These are phyloP conservation scores for Otus sunia DNA, from an alignment of 2,113 vertebrate species.

Conservation along the genomic window DNA sequence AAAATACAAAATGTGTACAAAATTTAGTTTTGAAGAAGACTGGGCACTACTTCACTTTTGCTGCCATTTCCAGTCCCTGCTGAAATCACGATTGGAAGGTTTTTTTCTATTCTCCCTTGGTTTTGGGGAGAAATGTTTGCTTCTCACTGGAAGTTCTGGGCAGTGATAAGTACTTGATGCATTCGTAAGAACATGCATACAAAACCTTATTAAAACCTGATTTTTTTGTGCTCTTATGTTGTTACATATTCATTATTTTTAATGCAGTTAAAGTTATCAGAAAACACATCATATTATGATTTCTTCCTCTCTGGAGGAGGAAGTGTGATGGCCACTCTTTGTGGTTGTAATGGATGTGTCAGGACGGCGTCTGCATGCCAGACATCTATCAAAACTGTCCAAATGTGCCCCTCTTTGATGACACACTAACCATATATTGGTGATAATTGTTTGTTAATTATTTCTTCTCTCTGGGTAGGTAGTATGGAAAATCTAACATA, in stretches of 20 bases:
- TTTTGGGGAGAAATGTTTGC: neutral
- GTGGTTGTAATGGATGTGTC: neutral
- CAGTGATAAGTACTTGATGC: neutral
- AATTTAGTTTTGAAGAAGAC: neutral
- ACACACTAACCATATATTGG: neutral
- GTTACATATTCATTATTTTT: neutral
- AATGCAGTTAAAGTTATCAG: neutral
- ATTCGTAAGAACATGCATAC: neutral
- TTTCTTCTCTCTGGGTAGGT: neutral
- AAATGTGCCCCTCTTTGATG: neutral
- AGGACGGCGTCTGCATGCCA: neutral
- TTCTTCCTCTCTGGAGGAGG: neutral
- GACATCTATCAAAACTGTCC: neutral
- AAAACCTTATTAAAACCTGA: neutral
- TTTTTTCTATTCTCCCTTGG: neutral
- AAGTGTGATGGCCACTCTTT: neutral
- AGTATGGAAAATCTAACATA: neutral
- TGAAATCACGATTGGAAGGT: neutral
- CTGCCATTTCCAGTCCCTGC: neutral
- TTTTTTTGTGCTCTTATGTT: neutral
- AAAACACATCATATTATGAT: neutral
- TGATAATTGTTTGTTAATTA: neutral
- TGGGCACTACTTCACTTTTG: neutral
- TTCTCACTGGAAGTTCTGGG: neutral
- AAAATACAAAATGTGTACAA: neutral